A percentile compares a stretch with the other conserved stretches of the same genome.
Evolutionary conservation across 2,797 vertebrate genomes (phyloP).

Genomic region (Oreochromis grahami): DNA sequence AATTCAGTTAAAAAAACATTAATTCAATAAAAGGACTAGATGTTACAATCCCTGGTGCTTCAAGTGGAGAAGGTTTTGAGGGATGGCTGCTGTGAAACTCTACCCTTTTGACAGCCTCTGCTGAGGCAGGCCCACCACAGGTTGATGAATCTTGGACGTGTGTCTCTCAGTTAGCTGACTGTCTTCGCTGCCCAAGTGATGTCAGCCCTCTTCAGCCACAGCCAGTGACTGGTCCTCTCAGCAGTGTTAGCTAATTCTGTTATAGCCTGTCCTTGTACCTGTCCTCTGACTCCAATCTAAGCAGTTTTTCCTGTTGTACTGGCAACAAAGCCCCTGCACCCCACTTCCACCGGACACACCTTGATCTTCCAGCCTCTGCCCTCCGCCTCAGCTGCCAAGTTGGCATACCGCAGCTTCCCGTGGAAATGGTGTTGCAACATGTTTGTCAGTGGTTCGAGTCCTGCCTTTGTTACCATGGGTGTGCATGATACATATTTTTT

Average conservation of each 20-base stretch:
- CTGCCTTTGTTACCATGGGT: background rate
- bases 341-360: background rate
- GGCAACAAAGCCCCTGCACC: background rate
- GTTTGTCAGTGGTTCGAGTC: background rate
- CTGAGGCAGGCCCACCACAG: background rate
- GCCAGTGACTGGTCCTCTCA: background rate
- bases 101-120: fast-evolving
- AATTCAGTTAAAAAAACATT: fast-evolving
- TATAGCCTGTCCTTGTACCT: fast-evolving
- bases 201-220: background rate
- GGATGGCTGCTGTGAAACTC: background rate
- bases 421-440: background rate
- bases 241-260: background rate
- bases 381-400: background rate
- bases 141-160: background rate
- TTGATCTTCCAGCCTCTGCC: background rate
- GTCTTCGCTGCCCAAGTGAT: background rate
- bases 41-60: background rate
- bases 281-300: background rate
- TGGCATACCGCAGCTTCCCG: fast-evolving
- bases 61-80: fast-evolving
- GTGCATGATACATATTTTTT: fast-evolving
- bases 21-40: background rate
- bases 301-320: background rate
- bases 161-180: background rate